A percentile compares a stretch with the other conserved stretches of the same genome.
These are phyloP conservation scores for Setophaga coronata DNA, from an alignment of 2,113 vertebrate species.

Conservation along the genomic window DNA sequence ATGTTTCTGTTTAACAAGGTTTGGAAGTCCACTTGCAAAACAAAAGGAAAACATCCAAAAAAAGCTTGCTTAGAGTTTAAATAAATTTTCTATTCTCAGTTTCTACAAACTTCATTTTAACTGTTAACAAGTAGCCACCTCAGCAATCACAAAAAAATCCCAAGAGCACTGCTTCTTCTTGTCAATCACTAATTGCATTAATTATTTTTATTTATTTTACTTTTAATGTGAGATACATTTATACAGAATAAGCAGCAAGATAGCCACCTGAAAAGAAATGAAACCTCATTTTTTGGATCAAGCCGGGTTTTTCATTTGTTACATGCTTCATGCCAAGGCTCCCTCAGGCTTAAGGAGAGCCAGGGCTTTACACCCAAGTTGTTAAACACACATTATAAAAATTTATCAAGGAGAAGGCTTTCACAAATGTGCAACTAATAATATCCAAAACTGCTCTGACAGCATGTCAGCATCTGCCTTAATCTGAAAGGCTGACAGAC, in stretches of 20 bases:
- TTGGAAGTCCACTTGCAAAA: background rate
- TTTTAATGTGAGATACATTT: background rate
- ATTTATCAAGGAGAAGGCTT: background rate
- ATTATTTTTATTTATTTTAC: background rate
- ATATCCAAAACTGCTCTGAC: background rate
- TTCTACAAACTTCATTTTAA: background rate
- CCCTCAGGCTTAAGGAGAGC: background rate
- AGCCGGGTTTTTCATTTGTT: background rate
- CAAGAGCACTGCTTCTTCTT: background rate
- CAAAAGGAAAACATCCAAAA: background rate
- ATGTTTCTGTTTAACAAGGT: background rate
- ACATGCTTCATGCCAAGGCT: background rate
- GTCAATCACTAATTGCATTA: background rate
- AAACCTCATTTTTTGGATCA: background rate
- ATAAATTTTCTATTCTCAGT: background rate
- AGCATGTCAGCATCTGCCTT: background rate
- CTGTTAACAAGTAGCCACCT: background rate
- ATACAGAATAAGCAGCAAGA: background rate
- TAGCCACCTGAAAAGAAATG: background rate
- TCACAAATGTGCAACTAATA: background rate
- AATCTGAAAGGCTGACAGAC: background rate
- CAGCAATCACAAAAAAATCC: background rate
- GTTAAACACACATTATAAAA: background rate
- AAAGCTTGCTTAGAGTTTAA: background rate
- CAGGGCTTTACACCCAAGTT: background rate